phyloP scores from a whole-genome alignment of 2,113 vertebrate genomes.

The Trichomycterus rosablanca region DNA sequence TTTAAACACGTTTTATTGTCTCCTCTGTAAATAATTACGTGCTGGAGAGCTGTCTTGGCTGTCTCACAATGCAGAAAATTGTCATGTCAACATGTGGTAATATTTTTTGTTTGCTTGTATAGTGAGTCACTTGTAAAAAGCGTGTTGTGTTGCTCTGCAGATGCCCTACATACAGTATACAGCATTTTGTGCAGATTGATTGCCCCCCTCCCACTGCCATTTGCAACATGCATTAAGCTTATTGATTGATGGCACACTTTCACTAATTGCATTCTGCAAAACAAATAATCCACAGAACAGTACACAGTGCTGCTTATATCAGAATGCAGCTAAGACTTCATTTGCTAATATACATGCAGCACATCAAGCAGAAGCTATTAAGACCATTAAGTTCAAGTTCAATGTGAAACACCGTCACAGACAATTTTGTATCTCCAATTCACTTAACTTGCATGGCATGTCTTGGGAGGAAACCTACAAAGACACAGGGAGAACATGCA shows the following conservation, averaged over 20 bases:
- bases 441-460: too few species aligned
- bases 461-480: too few species aligned
- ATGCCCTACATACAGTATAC: not conserved
- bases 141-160: not conserved
- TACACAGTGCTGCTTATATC: not conserved
- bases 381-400: too few species aligned
- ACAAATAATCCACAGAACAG: conserved; percentile 4
- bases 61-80: conserved; percentile 10
- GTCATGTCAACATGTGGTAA: conserved; percentile 18
- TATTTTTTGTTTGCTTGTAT: conserved; percentile 5
- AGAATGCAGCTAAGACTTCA: too few species aligned
- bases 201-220: not conserved
- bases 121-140: not conserved
- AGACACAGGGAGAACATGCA: too few species aligned
- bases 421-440: too few species aligned
- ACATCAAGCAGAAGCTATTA: too few species aligned
- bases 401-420: too few species aligned
- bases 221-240: conserved; percentile 34
- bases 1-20: too few species aligned
- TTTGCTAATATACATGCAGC: too few species aligned
- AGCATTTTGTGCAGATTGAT: conserved; percentile 16
- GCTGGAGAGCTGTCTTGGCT: not conserved
- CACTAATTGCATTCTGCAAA: conserved; percentile 10
- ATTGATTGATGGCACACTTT: conserved; percentile 19
- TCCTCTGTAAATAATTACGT: not conserved